Evolutionary conservation across 2,888 invertebrate species (phyloP).

Genomic region (Scaptomyza reducta): DNA sequence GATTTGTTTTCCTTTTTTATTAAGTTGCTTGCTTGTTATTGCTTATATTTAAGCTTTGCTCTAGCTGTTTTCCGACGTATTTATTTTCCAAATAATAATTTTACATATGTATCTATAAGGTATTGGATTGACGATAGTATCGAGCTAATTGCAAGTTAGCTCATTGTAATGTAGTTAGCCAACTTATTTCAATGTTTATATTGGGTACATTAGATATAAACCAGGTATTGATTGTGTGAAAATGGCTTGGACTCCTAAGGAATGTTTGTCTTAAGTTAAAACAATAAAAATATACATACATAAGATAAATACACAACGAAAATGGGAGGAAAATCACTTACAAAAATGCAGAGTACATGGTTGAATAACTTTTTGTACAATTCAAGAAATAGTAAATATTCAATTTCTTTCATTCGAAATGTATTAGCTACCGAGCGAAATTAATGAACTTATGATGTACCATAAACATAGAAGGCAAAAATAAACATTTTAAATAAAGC

Average conservation of each 20-base stretch:
- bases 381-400: slow-evolving; percentile 22
- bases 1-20: slow-evolving; percentile 9
- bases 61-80: slow-evolving; percentile 61
- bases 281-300: slow-evolving; percentile 25
- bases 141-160: slow-evolving; percentile 24
- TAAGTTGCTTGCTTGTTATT: slow-evolving; percentile 49
- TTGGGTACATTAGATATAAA: slow-evolving; percentile 50
- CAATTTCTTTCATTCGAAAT: slow-evolving; percentile 24
- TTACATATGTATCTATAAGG: slow-evolving; percentile 53
- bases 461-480: slow-evolving; percentile 52
- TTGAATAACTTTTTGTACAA: slow-evolving; percentile 39
- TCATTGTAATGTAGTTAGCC: slow-evolving; percentile 57
- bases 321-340: slow-evolving; percentile 3
- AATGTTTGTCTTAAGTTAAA: slow-evolving; percentile 56
- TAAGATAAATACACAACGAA: slow-evolving; percentile 5
- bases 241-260: slow-evolving; percentile 47
- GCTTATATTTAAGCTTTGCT: slow-evolving; percentile 44
- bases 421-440: slow-evolving; percentile 35
- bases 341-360: slow-evolving; percentile 4
- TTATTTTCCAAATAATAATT: slow-evolving; percentile 59
- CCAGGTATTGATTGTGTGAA: slow-evolving; percentile 52
- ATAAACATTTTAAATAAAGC: slow-evolving; percentile 62
- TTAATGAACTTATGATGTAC: slow-evolving; percentile 48
- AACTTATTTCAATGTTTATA: slow-evolving; percentile 64
- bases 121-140: slow-evolving; percentile 24